Percentiles rank a stretch among this genome's conserved stretches.
These are phyloP conservation scores for Dasypus novemcinctus DNA, from an alignment of 2,113 vertebrate species.

Conservation along the genomic window DNA sequence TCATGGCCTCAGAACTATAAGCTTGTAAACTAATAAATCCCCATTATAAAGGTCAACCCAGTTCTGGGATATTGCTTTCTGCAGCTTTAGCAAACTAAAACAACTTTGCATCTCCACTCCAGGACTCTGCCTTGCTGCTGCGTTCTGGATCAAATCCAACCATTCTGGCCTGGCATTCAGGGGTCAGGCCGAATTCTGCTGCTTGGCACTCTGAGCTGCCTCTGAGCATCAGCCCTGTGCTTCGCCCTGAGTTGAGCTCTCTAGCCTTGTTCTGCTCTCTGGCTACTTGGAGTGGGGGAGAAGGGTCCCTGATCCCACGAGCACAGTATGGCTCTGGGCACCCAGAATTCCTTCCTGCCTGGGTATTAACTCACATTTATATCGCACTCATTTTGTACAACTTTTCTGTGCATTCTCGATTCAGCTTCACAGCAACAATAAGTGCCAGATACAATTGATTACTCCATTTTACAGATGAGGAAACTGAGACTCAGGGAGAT, in stretches of 20 bases:
- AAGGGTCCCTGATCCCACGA: not conserved
- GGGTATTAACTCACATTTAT: not conserved
- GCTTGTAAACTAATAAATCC: too few relatives aligned
- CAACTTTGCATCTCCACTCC: too few relatives aligned
- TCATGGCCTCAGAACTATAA: too few relatives aligned
- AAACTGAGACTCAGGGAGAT: not conserved
- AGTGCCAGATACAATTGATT: too few relatives aligned
- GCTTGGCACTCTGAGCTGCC: not conserved
- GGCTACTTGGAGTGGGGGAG: not conserved
- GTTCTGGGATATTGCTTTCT: too few relatives aligned
- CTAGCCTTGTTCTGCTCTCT: not conserved
- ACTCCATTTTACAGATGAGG: not conserved
- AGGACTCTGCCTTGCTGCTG: not conserved
- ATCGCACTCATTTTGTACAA: not conserved
- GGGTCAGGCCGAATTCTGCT: not conserved
- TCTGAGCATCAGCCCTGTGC: not conserved
- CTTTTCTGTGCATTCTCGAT: not conserved
- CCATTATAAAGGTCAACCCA: too few relatives aligned
- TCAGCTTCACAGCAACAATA: not conserved
- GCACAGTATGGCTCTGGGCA: not conserved
- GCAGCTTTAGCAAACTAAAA: too few relatives aligned
- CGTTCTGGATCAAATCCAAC: not conserved
- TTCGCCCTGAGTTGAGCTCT: not conserved
- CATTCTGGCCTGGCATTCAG: too few relatives aligned
- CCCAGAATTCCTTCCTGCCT: not conserved